Evolutionary conservation across 2,888 invertebrate genomes (phyloP).

Genomic region (Dromius quadrimaculatus): DNA sequence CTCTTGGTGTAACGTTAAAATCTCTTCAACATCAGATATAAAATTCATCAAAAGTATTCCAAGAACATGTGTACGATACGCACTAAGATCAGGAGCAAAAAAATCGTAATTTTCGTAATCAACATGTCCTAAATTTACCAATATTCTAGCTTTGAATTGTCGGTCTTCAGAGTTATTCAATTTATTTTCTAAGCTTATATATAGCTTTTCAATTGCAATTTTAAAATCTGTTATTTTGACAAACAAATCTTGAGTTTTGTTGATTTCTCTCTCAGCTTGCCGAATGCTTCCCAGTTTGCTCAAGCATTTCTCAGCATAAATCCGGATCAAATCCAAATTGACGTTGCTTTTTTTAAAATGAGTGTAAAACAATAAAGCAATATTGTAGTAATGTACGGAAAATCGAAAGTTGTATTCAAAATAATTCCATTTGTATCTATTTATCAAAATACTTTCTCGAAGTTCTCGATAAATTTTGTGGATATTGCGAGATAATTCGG

Average conservation of each 20-base stretch:
- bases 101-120: conserved; percentile 12
- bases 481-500: background rate
- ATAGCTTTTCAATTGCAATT: background rate
- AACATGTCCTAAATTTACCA: background rate
- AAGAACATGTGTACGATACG: background rate
- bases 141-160: background rate
- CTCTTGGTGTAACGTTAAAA: background rate
- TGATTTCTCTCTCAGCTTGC: background rate
- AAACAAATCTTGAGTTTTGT: background rate
- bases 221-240: background rate
- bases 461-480: background rate
- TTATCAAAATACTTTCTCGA: conserved; percentile 1
- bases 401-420: conserved; percentile 19
- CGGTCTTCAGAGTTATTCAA: background rate
- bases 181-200: conserved; percentile 7
- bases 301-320: conserved; percentile 9
- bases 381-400: background rate
- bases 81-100: background rate
- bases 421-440: background rate
- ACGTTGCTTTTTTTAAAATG: conserved; percentile 3
- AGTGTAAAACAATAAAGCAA: conserved; percentile 17
- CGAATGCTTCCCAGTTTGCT: background rate
- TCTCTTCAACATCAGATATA: conserved; percentile 17
- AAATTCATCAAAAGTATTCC: conserved; percentile 19
- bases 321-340: conserved; percentile 19